Conservation (phyloP, 2,113 vertebrate genomes). For the Neoarius graeffei region DNA sequence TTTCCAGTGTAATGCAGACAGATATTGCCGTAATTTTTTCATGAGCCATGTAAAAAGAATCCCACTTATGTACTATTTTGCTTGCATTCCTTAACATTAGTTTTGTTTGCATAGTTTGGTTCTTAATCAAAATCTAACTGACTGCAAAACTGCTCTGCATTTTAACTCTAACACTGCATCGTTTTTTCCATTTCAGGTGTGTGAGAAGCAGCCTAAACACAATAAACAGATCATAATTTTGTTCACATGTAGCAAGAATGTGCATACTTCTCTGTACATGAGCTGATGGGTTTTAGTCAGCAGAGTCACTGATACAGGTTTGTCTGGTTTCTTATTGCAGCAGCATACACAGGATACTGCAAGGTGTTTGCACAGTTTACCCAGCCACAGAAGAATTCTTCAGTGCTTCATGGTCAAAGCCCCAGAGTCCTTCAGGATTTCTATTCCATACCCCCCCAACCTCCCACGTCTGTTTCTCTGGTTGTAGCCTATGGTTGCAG, state of each 20-base stretch:
- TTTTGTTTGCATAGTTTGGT: neutral
- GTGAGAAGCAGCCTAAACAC: conserved; percentile 8
- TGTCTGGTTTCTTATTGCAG: conserved; percentile 5
- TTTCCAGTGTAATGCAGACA: neutral
- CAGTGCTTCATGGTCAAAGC: conserved; percentile 28
- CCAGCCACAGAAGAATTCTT: conserved; percentile 47
- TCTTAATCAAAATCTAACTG: neutral
- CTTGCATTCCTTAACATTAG: neutral
- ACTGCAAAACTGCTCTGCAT: neutral
- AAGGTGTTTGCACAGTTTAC: conserved; percentile 23
- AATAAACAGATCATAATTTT: conserved; percentile 28
- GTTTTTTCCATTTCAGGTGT: conserved; percentile 1
- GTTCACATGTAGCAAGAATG: conserved; percentile 22
- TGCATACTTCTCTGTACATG: conserved; percentile 35
- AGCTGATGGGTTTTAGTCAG: neutral
- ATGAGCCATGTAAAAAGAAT: neutral
- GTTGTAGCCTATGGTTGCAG: conserved; percentile 29
- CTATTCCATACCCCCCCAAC: conserved; percentile 23
- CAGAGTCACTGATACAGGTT: conserved; percentile 5
- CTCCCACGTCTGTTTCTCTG: neutral
- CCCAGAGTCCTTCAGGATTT: conserved; percentile 31
- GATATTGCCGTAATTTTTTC: neutral
- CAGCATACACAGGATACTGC: conserved; percentile 14
- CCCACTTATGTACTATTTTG: neutral
- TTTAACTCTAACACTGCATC: neutral